These are phyloP conservation scores for Megathymus violae DNA, from an alignment of 1,140 invertebrate genomes.

Conservation along the genomic window DNA sequence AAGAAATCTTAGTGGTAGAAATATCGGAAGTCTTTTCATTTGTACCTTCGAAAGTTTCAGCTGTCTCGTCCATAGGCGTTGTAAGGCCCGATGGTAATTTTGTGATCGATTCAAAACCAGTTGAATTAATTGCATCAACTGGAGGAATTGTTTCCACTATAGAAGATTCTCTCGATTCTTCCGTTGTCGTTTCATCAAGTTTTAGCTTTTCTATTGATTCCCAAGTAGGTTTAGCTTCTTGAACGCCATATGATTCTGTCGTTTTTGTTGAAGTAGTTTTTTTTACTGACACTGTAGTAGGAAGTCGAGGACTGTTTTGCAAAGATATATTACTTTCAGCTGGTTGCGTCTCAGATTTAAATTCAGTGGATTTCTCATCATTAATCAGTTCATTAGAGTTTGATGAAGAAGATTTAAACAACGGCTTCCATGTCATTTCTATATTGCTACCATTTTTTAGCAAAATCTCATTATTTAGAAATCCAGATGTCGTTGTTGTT, in stretches of 20 bases:
- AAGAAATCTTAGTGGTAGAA: slow-evolving; percentile 8
- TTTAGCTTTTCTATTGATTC: slow-evolving; percentile 48
- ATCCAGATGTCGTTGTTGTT: slow-evolving; percentile 32
- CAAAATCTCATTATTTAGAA: slow-evolving; percentile 52
- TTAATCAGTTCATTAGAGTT: slow-evolving; percentile 34
- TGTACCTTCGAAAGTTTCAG: slow-evolving; percentile 47
- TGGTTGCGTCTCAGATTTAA: slow-evolving; percentile 60
- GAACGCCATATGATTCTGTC: slow-evolving; percentile 28
- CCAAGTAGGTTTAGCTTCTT: slow-evolving; percentile 49
- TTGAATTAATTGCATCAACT: slow-evolving; percentile 64
- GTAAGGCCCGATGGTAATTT: slow-evolving; percentile 71
- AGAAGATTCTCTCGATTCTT: slow-evolving; percentile 47
- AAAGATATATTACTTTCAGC: slow-evolving; percentile 70
- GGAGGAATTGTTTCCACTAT: slow-evolving; percentile 58
- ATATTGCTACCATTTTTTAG: slow-evolving; percentile 61
- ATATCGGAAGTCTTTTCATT: slow-evolving; percentile 46
- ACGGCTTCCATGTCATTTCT: slow-evolving; percentile 60
- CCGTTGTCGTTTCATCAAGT: slow-evolving; percentile 44
- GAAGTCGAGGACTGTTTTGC: slow-evolving; percentile 58
- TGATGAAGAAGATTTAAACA: slow-evolving; percentile 38
- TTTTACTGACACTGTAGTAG: slow-evolving; percentile 41
- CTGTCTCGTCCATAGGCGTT: slow-evolving; percentile 65
- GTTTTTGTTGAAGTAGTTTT: slow-evolving; percentile 12
- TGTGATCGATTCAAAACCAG: slow-evolving; percentile 77
- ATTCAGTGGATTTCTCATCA: slow-evolving; percentile 45